Evolutionary conservation across 2,888 invertebrate species (phyloP).

Genomic region (Heliconius charithonia): DNA sequence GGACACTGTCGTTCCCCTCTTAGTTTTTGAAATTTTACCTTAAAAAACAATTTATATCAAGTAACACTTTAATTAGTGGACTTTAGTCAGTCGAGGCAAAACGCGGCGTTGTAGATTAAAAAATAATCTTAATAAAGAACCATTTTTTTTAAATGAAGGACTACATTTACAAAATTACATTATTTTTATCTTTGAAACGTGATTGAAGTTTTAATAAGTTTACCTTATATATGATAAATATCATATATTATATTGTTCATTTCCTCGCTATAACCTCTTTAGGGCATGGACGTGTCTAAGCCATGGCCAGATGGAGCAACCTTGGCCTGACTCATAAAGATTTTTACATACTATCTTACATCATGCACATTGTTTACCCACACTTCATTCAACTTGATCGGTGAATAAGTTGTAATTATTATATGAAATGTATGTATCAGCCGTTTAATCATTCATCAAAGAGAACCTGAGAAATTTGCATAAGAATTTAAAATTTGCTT

Average conservation of each 20-base stretch:
- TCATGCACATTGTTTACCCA: constrained; percentile 45
- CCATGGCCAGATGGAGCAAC: constrained; percentile 37
- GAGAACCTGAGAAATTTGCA: neutral
- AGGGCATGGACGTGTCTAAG: constrained; percentile 25
- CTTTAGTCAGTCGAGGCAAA: too few relatives aligned
- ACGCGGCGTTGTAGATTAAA: too few relatives aligned
- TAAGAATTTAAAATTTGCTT: neutral
- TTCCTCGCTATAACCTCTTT: constrained; percentile 33
- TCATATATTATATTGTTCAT: constrained; percentile 10
- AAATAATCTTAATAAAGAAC: too few relatives aligned
- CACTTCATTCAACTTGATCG: constrained; percentile 24
- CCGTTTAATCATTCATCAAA: neutral
- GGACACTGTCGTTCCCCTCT: too few relatives aligned
- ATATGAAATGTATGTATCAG: constrained; percentile 11
- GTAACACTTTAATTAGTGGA: too few relatives aligned
- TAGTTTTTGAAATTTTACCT: too few relatives aligned
- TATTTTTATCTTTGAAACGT: neutral
- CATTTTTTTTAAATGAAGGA: neutral
- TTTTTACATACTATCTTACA: constrained; percentile 43
- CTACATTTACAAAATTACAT: neutral
- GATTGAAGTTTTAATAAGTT: neutral
- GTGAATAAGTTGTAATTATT: constrained; percentile 16
- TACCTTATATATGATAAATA: neutral
- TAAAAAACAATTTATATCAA: too few relatives aligned
- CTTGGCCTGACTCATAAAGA: constrained; percentile 43